Base-by-base conservation (phyloP, 1,140 invertebrate species). In the Drosophila bocqueti region DNA sequence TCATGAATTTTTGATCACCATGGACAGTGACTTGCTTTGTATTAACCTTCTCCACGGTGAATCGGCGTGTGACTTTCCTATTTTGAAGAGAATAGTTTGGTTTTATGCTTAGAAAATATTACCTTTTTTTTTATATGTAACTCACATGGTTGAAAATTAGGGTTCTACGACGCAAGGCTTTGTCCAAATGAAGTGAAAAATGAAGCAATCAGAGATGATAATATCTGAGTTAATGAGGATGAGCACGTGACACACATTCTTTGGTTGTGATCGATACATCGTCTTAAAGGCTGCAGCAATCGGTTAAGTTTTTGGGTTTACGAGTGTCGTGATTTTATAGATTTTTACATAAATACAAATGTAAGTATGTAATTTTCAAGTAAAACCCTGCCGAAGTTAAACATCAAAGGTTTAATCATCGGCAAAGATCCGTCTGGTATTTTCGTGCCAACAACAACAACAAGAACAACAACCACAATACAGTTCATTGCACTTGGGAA, bases 401-500 rank as follows among this genome's bases (percentile, higher is more conserved):
- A n/a, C 61, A 16, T 31, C 24, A 63, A 59, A 38, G 61, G 55
- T 18, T 43, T 65, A 62, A 65, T 62, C 57, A 42, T 59, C 10
- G 24, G n/a, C 34, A 7, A 2, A 21, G 18, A 64, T 65, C 62
- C 55, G 21, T 18, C 29, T 36, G 63, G 58, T 29, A 31, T 47
- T 69, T 69, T 40, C 2, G 13, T 43, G 15, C 9, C 11, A 34
- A 18, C n/a, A 18, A 11, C n/a, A 18, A 11, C 21, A 24, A 24
- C 24, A 3, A 24, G 31, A 49, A 40, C 45, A 60, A 18, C n/a
- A 24, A 21, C 13, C 15, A 55, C 7, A 24, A 24, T n/a, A 31
- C 58, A 45, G 68, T 67, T 68, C 67, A 71, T 54, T 71, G 63
- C 67, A 55, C 67, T 68, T 38, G 36, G 46, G 31, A 45, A 29